Conservation (phyloP, 2,888 invertebrate genomes). For the Encarsia formosa region DNA sequence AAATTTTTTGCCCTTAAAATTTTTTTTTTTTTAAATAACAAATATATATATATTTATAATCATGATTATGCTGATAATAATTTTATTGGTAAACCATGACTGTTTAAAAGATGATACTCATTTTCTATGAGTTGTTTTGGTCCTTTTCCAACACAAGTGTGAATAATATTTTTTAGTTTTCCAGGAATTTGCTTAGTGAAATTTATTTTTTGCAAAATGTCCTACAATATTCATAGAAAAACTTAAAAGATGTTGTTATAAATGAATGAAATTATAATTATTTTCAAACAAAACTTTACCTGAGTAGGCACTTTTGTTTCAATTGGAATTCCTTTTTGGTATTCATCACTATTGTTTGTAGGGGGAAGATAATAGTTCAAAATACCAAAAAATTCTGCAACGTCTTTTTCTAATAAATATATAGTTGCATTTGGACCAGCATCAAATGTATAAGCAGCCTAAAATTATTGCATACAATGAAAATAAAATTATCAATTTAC, state of each 20-base stretch:
- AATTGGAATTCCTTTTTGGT: conserved; percentile 56
- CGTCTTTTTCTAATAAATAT: conserved; percentile 73
- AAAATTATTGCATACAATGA: conserved; percentile 29
- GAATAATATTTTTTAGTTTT: conserved; percentile 75
- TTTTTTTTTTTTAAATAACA: no score
- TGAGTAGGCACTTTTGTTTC: conserved; percentile 36
- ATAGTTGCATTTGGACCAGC: conserved; percentile 96
- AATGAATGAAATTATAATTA: conserved; percentile 28
- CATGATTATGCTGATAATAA: not conserved
- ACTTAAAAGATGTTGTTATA: not conserved
- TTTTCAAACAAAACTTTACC: conserved; percentile 30
- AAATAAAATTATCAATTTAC: not conserved
- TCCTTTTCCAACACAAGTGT: conserved; percentile 78
- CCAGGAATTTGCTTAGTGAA: conserved; percentile 54
- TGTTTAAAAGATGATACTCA: conserved; percentile 54
- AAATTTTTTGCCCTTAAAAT: no score
- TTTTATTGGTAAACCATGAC: conserved; percentile 51
- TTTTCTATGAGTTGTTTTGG: conserved; percentile 57
- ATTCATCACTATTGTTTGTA: not conserved
- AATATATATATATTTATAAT: not conserved
- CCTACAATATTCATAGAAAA: conserved; percentile 29
- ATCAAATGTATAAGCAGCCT: conserved; percentile 96
- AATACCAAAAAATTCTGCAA: conserved; percentile 64
- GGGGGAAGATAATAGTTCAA: conserved; percentile 71
- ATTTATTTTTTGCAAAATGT: conserved; percentile 43